Percentiles rank a stretch among this genome's conserved stretches.
phyloP scores from a whole-genome alignment of 2,797 vertebrate species.

The Alca torda region DNA sequence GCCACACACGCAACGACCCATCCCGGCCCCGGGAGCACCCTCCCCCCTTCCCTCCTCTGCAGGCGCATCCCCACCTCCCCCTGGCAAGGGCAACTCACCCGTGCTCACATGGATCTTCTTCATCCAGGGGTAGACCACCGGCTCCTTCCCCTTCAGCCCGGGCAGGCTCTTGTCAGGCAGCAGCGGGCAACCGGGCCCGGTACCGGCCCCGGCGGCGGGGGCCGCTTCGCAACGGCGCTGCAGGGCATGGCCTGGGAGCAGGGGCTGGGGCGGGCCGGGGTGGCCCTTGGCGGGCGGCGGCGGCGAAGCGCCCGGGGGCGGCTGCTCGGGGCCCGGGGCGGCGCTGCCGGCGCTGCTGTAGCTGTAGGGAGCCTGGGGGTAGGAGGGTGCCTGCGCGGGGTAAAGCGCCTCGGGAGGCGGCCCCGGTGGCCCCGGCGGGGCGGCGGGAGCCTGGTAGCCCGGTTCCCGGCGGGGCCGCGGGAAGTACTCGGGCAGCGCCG shows the following conservation, averaged over 20 bases:
- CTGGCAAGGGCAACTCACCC: conserved; percentile 87
- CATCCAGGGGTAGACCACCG: conserved; percentile 98
- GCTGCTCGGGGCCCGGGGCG: conserved; percentile 77
- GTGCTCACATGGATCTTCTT: conserved; percentile 97
- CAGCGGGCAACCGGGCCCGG: conserved; percentile 68
- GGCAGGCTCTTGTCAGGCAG: conserved; percentile 72
- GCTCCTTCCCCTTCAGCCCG: conserved; percentile 85
- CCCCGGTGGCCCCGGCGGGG: conserved; percentile 73
- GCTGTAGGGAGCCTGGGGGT: conserved; percentile 85
- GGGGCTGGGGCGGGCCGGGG: conserved; percentile 61
- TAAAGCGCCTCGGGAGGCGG: conserved; percentile 81
- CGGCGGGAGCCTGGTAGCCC: conserved; percentile 80
- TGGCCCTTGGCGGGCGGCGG: conserved; percentile 77
- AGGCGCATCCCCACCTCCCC: conserved; percentile 42
- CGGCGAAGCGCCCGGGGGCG: conserved; percentile 72
- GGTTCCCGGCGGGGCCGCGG: conserved; percentile 87
- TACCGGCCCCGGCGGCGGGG: conserved; percentile 55
- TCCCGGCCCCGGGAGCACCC: conserved; percentile 30
- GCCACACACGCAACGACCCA: conserved; percentile 7
- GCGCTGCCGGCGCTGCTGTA: conserved; percentile 78
- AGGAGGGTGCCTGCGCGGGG: conserved; percentile 81
- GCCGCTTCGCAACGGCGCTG: conserved; percentile 68
- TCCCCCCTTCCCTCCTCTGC: neutral
- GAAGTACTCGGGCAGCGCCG: conserved; percentile 80
- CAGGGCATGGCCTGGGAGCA: conserved; percentile 57